Base-by-base conservation (phyloP, 2,888 invertebrate species). In the Rutpela maculata region DNA sequence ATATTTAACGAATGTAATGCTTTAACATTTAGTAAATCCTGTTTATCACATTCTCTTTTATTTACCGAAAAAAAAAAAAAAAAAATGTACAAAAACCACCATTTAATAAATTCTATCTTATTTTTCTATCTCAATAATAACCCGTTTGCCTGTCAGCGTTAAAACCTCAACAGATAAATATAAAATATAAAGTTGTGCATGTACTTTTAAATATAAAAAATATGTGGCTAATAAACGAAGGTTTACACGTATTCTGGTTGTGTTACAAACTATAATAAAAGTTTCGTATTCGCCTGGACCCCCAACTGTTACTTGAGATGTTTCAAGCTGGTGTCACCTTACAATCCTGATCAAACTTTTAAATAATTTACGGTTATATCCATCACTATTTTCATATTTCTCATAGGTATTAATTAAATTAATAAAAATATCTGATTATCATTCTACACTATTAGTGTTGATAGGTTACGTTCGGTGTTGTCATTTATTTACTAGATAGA, bases 251-350 rank as follows among this genome's bases (percentile, higher is more conserved):
- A 82, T 82, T 80, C 82, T 81, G 81, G 81, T 81, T 81, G 80
- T 83, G 82, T 82, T 82, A 82, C 81, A 80, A 82, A 82, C 81
- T 81, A 81, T 83, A 85, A 86, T 85, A 86, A 86, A 86, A 85
- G 84, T 84, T 85, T 84, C 85, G 79, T 85, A 84, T 85, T 84
- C 82, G 78, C 82, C 67, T 78, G 82, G 84, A 81, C 85, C 85
- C 84, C 87, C 86, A 81, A 82, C 84, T 75, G 87, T 66, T 83
- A 78, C 77, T 78, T 79, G 77, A 85, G 82, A 82, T 84, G 84
- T 85, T 84, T 85, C 85, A 79, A 82, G 85, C 81, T 78, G 85
- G 86, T 87, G 84, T 87, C 87, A 85, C 78, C 85, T 87, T 87
- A 87, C 88, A 84, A 84, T 85, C 84, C 81, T 82, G 85, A 84